These are phyloP conservation scores for Cyprinella venusta DNA, from an alignment of 2,797 vertebrate genomes.

Conservation along the genomic window DNA sequence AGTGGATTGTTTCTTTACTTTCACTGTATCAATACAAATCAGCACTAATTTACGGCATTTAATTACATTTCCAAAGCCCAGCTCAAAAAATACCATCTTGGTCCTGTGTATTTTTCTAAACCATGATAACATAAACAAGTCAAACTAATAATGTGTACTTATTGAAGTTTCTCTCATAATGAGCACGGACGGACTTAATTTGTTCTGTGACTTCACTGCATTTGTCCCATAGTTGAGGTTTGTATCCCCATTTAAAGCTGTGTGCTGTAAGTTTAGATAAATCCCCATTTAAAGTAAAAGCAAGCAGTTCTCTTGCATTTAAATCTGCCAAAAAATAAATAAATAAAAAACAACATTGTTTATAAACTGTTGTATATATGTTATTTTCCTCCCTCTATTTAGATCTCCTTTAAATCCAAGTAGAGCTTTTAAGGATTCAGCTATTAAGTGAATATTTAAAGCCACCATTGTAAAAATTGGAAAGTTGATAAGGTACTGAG, in stretches of 20 bases:
- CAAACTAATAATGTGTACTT: slow-evolving; percentile 23
- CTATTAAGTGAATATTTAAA: not conserved
- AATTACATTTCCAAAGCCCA: slow-evolving; percentile 7
- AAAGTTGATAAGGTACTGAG: not conserved
- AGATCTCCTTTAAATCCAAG: slow-evolving; percentile 41
- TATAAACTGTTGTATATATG: slow-evolving; percentile 39
- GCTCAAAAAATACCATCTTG: not conserved
- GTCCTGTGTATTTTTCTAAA: not conserved
- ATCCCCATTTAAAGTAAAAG: slow-evolving; percentile 57
- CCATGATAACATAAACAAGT: slow-evolving; percentile 39
- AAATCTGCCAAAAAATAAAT: slow-evolving; percentile 46
- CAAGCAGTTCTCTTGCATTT: slow-evolving; percentile 61
- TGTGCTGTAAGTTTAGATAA: slow-evolving; percentile 60
- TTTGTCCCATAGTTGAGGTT: slow-evolving; percentile 69
- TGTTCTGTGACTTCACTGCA: slow-evolving; percentile 63
- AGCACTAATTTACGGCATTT: slow-evolving; percentile 11
- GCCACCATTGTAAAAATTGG: not conserved
- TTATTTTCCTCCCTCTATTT: slow-evolving; percentile 46
- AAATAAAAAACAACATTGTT: slow-evolving; percentile 45
- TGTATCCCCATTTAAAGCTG: slow-evolving; percentile 67
- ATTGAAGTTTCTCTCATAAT: slow-evolving; percentile 44
- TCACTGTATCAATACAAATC: not conserved
- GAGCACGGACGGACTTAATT: slow-evolving; percentile 63
- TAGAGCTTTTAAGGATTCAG: slow-evolving; percentile 60
- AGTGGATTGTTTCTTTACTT: slow-evolving; percentile 75